phyloP scores from a whole-genome alignment of 2,797 vertebrate species.

The Pantherophis alleghaniensis region DNA sequence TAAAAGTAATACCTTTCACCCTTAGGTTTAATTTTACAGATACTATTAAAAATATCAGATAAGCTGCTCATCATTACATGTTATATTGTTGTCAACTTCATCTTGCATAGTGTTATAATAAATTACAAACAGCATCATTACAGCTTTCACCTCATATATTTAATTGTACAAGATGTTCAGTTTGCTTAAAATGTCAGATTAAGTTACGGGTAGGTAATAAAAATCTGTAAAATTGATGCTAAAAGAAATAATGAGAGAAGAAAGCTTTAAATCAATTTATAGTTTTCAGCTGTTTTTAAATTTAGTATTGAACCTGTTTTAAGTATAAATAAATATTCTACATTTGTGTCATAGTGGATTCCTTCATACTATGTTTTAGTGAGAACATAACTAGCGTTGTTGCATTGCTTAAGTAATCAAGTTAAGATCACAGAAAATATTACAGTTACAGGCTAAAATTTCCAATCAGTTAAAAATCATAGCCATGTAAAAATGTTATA shows the following conservation, averaged over 20 bases:
- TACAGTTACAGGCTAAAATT: slow-evolving; percentile 55
- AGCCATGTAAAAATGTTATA: slow-evolving; percentile 60
- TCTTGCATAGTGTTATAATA: slow-evolving; percentile 39
- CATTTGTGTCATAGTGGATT: slow-evolving; percentile 40
- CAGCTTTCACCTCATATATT: slow-evolving; percentile 18
- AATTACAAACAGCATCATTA: slow-evolving; percentile 35
- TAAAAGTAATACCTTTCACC: slow-evolving; percentile 42
- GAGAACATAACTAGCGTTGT: slow-evolving; percentile 22
- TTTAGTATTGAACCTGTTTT: slow-evolving; percentile 54
- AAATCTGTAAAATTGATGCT: slow-evolving; percentile 44
- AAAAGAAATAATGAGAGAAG: slow-evolving; percentile 47
- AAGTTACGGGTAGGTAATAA: slow-evolving; percentile 31
- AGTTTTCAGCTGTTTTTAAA: slow-evolving; percentile 59
- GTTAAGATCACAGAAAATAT: slow-evolving; percentile 46
- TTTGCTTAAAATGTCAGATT: slow-evolving; percentile 38
- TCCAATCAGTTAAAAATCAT: slow-evolving; percentile 53
- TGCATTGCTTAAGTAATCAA: slow-evolving; percentile 57
- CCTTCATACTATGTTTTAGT: slow-evolving; percentile 58
- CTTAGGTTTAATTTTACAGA: slow-evolving; percentile 26
- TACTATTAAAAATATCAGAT: slow-evolving; percentile 39
- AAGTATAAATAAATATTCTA: slow-evolving; percentile 8
- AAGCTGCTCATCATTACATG: slow-evolving; percentile 49
- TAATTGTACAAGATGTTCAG: slow-evolving; percentile 26
- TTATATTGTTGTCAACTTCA: slow-evolving; percentile 30
- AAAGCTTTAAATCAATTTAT: slow-evolving; percentile 50